A percentile compares a stretch with the other conserved stretches of the same genome.
phyloP scores from a whole-genome alignment of 2,113 vertebrate species.

The Mola mola region DNA sequence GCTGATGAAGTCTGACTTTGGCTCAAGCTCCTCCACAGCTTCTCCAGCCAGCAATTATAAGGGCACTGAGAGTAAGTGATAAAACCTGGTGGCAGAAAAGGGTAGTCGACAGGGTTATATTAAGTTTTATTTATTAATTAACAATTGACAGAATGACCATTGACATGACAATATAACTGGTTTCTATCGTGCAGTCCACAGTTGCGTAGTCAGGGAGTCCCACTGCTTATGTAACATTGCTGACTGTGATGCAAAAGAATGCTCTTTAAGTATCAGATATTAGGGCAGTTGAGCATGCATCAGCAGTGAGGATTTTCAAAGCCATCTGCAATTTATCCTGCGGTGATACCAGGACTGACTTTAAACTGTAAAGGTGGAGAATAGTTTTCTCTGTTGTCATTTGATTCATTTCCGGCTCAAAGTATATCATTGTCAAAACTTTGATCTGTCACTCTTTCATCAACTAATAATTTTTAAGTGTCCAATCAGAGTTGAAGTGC shows the following conservation, averaged over 20 bases:
- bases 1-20: constrained; percentile 23
- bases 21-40: neutral
- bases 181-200: neutral
- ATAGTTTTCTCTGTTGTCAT: no score
- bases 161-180: no score
- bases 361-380: no score
- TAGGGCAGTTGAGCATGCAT: neutral
- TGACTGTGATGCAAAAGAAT: constrained; percentile 35
- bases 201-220: constrained; percentile 41
- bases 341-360: neutral
- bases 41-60: neutral
- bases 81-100: neutral
- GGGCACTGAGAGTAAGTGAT: neutral
- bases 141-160: neutral
- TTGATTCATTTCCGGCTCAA: no score
- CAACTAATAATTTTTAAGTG: no score
- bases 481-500: no score
- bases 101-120: neutral
- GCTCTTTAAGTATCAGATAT: constrained; percentile 14
- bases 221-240: constrained; percentile 44
- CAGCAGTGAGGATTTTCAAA: neutral
- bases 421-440: no score
- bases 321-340: neutral
- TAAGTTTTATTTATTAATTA: no score
- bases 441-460: no score